Base-by-base conservation (phyloP, 2,797 vertebrate species). In the Prionace glauca region DNA sequence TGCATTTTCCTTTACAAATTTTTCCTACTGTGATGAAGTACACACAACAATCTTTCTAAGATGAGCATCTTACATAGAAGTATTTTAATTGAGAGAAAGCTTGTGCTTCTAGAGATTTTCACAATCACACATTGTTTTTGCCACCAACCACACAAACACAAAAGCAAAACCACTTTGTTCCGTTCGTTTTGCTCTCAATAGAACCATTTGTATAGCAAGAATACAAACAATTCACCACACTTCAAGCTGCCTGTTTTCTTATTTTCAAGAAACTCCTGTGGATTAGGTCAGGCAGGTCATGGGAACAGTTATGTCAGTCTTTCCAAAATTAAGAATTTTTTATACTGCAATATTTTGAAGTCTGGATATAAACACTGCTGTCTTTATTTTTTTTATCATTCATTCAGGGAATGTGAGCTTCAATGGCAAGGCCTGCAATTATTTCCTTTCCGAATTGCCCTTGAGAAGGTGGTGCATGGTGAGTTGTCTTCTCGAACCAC, bases 211-310 rank as follows among this genome's bases (percentile, higher is more conserved):
- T 92, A 69, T 67, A 41, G 22, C 3, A 69, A 92, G 20, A 41
- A 41, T 11, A 92, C 36, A 67, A 92, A 92, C 65, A 92, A 92
- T 41, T 92, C 62, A 41, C 65, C 90, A 69, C n/a, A 69, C 62
- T 69, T 92, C 18, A 92, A 18, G n/a, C 36, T 1, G 20, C n/a
- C 90, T 41, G 62, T 36, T 60, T 69, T 41, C 24, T 36, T 92
- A 29, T 20, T 41, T 92, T 41, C n/a, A 41, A 92, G 65, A 22
- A 92, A 26, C 65, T 24, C 65, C 90, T 24, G n/a, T 92, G 90
- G 65, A 67, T 41, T 92, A 92, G 90, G 65, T 69, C 90, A 69
- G 90, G 36, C n/a, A 41, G n/a, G 90, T 69, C 90, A 92, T 69
- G 90, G 65, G 90, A 92, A 92, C 90, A 18, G 90, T 65, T n/a